Conservation (phyloP, 2,113 vertebrate species). For the Eulacestoma nigropectus region DNA sequence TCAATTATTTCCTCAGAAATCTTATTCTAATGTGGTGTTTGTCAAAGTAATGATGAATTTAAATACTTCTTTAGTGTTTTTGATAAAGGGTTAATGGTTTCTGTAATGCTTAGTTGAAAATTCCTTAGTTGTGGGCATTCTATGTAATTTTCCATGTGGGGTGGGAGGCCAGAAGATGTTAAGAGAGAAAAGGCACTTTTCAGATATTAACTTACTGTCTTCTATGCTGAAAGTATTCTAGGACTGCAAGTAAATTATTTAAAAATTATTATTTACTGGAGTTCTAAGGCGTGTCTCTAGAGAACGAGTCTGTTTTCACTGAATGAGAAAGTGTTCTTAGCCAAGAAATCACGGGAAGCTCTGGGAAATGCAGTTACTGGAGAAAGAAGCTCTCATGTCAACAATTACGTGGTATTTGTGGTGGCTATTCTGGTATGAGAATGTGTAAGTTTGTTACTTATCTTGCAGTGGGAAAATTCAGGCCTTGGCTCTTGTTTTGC, state of each 20-base stretch:
- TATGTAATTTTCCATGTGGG: background rate
- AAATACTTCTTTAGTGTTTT: background rate
- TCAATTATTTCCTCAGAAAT: background rate
- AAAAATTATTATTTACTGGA: background rate
- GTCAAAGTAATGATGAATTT: background rate
- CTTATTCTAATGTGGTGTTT: background rate
- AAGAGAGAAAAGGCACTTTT: background rate
- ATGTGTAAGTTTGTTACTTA: background rate
- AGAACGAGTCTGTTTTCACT: background rate
- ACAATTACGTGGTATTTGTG: background rate
- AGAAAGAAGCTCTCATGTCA: background rate
- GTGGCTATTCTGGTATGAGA: background rate
- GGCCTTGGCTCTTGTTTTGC: background rate
- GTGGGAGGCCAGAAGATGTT: background rate
- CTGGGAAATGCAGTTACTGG: background rate
- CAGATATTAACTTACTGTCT: background rate
- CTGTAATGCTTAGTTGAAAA: background rate
- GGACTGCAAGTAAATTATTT: background rate
- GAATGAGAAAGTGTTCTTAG: background rate
- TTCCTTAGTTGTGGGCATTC: background rate
- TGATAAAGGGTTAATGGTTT: background rate
- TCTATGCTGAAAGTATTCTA: background rate
- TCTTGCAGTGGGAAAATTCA: conserved; percentile 8
- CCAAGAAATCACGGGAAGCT: background rate
- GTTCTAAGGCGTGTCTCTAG: background rate